phyloP scores from a whole-genome alignment of 2,797 vertebrate genomes.

The Champsocephalus esox region DNA sequence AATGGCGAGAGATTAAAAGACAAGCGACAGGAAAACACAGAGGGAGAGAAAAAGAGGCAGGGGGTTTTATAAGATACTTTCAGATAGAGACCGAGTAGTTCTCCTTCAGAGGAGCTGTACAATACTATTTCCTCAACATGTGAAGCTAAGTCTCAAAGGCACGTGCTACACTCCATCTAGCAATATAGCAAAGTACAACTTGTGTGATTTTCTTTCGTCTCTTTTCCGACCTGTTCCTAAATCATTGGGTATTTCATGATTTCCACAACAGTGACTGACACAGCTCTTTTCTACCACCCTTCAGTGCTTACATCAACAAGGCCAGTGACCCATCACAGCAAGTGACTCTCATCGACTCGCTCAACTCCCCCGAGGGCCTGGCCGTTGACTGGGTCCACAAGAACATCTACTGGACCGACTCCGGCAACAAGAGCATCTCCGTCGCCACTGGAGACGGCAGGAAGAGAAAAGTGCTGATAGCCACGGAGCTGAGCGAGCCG shows the following conservation, averaged over 20 bases:
- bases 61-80: constrained; percentile 50
- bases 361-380: constrained; percentile 95
- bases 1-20: constrained; percentile 27
- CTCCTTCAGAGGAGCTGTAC: constrained; percentile 37
- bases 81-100: constrained; percentile 54
- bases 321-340: constrained; percentile 92
- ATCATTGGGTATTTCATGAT: not conserved
- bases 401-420: constrained; percentile 99
- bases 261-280: constrained; percentile 1
- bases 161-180: not conserved
- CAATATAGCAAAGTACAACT: not conserved
- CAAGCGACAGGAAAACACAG: constrained; percentile 23
- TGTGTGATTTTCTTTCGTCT: not conserved
- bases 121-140: constrained; percentile 13
- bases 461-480: constrained; percentile 92
- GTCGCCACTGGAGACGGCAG: constrained; percentile 93
- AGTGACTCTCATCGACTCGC: constrained; percentile 90
- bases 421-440: constrained; percentile 95
- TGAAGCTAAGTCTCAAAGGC: not conserved
- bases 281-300: constrained; percentile 9
- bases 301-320: constrained; percentile 95
- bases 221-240: not conserved
- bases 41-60: not conserved
- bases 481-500: constrained; percentile 91
- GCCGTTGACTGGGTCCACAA: constrained; percentile 98